These are phyloP conservation scores for Boloria selene DNA, from an alignment of 2,888 invertebrate species.

Conservation along the genomic window DNA sequence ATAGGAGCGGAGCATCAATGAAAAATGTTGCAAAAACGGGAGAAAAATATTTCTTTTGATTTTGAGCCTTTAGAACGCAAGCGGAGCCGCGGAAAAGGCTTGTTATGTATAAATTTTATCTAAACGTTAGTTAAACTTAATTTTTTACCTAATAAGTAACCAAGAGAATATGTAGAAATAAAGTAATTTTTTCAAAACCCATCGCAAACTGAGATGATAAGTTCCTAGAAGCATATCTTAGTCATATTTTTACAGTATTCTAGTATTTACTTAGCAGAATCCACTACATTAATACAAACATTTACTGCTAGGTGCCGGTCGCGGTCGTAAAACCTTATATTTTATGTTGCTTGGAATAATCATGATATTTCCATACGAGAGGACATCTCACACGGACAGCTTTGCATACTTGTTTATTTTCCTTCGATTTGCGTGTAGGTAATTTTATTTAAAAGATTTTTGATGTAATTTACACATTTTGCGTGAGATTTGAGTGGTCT, in stretches of 20 bases:
- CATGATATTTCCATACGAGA: slow-evolving; percentile 48
- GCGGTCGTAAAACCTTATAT: slow-evolving; percentile 48
- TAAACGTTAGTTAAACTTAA: too few species aligned
- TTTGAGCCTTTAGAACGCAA: too few species aligned
- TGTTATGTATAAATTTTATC: too few species aligned
- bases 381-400: slow-evolving; percentile 29
- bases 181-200: too few species aligned
- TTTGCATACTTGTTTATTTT: slow-evolving; percentile 8
- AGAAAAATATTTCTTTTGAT: too few species aligned
- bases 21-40: too few species aligned
- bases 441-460: background rate
- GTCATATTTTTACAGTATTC: slow-evolving; percentile 32
- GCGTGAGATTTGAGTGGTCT: too few species aligned
- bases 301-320: slow-evolving; percentile 50
- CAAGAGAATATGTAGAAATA: too few species aligned
- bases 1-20: too few species aligned
- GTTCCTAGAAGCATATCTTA: background rate
- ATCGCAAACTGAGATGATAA: background rate
- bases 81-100: too few species aligned
- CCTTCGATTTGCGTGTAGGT: background rate
- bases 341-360: slow-evolving; percentile 54
- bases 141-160: too few species aligned
- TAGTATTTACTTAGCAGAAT: slow-evolving; percentile 31
- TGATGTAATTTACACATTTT: too few species aligned
- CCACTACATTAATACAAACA: slow-evolving; percentile 51